Evolutionary conservation across 2,113 vertebrate species (phyloP).

Genomic region (Argyrosomus japonicus): DNA sequence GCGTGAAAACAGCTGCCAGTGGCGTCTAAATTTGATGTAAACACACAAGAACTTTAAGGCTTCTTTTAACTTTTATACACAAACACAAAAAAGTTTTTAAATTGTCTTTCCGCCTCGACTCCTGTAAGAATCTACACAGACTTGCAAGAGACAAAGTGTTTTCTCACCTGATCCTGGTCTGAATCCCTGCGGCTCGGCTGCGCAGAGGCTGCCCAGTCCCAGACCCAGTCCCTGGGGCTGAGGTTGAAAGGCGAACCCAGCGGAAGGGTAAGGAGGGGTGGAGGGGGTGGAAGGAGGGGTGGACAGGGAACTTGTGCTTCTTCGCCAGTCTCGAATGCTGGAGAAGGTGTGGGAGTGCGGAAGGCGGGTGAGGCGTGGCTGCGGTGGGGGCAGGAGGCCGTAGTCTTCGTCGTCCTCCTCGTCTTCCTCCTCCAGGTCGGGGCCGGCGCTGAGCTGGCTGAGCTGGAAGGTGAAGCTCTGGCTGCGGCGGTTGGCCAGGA

Average conservation of each 20-base stretch:
- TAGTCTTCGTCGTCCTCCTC: conserved; percentile 93
- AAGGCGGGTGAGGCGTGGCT: conserved; percentile 90
- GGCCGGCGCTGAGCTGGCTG: conserved; percentile 86
- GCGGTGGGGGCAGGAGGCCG: conserved; percentile 89
- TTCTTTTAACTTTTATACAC: no score
- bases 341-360: conserved; percentile 94
- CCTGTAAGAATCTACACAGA: not conserved
- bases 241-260: conserved; percentile 84
- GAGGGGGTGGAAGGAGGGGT: conserved; percentile 79
- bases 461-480: conserved; percentile 86
- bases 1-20: not conserved
- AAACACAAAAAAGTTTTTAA: no score
- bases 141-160: not conserved
- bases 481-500: conserved; percentile 87
- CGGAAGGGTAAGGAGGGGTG: conserved; percentile 84
- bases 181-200: conserved; percentile 84
- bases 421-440: conserved; percentile 87
- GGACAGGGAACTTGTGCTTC: conserved; percentile 81
- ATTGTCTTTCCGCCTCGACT: not conserved
- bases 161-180: conserved; percentile 89
- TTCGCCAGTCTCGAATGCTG: conserved; percentile 91
- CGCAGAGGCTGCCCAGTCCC: conserved; percentile 75
- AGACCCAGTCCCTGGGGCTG: conserved; percentile 68
- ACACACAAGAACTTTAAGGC: no score
- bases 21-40: not conserved